phyloP scores from a whole-genome alignment of 1,140 invertebrate genomes.

The Saccostrea cuccullata region DNA sequence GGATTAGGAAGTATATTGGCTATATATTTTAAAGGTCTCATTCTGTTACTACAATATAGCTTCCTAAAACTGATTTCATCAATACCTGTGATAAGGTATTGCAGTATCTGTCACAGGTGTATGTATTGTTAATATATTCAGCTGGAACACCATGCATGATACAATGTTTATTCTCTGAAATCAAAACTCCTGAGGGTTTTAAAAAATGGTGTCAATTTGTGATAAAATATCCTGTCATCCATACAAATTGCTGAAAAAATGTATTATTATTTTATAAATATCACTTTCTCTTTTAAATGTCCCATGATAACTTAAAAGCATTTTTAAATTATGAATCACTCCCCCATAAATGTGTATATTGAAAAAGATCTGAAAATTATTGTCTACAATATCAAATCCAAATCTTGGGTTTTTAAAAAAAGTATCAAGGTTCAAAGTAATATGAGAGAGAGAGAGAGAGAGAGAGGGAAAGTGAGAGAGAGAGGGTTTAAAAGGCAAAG shows the following conservation, averaged over 20 bases:
- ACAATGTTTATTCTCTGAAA: not conserved
- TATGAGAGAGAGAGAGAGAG: not conserved
- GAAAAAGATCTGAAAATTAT: not conserved
- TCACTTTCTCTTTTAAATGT: not conserved
- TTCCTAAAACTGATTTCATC: not conserved
- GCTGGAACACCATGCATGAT: not conserved
- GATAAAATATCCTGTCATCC: not conserved
- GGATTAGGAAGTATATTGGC: not conserved
- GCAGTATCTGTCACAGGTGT: not conserved
- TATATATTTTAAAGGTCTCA: not conserved
- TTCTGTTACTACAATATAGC: not conserved
- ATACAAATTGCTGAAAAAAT: not conserved
- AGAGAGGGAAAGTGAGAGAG: not conserved
- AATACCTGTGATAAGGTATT: not conserved
- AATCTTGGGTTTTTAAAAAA: no score
- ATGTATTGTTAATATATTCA: not conserved
- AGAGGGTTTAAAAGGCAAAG: not conserved
- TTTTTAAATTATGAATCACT: not conserved
- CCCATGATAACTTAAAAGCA: not conserved
- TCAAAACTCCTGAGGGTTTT: not conserved
- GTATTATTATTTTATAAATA: not conserved
- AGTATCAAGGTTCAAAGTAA: not conserved
- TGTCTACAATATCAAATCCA: not conserved
- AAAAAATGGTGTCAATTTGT: not conserved
- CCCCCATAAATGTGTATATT: not conserved